These are phyloP conservation scores for Operophtera brumata DNA, from an alignment of 2,888 invertebrate species.

Conservation along the genomic window DNA sequence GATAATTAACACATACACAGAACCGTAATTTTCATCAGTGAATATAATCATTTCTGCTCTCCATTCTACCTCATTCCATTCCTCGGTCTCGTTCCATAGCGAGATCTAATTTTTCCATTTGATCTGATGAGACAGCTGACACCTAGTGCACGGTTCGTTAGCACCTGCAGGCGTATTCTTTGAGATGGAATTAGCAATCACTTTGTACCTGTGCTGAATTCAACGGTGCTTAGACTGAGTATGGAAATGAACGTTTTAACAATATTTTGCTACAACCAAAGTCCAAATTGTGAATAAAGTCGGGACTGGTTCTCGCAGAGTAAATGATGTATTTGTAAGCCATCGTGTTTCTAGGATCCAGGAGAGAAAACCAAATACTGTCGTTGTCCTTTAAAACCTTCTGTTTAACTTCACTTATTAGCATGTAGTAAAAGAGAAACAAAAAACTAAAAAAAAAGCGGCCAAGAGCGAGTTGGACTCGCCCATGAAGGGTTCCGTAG, in stretches of 20 bases:
- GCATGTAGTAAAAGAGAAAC: no score
- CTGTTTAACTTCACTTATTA: no score
- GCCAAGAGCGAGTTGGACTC: no score
- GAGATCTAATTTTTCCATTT: constrained; percentile 44
- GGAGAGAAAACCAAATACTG: background rate
- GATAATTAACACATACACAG: background rate
- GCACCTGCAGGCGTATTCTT: constrained; percentile 51
- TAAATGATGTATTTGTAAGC: no score
- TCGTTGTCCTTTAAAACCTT: no score
- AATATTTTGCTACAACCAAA: background rate
- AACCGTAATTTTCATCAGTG: background rate
- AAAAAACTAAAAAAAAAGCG: no score
- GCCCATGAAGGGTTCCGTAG: no score
- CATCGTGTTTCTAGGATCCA: no score
- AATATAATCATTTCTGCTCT: background rate
- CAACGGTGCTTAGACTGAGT: background rate
- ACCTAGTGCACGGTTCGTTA: constrained; percentile 62
- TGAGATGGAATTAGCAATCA: constrained; percentile 71
- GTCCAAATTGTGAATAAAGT: background rate
- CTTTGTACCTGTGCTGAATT: constrained; percentile 49
- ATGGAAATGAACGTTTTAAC: background rate
- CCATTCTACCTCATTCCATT: constrained; percentile 1
- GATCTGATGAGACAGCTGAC: constrained; percentile 57
- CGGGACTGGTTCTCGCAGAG: no score
- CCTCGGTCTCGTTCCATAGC: background rate